phyloP scores from a whole-genome alignment of 2,113 vertebrate genomes.

The Piprites chloris region DNA sequence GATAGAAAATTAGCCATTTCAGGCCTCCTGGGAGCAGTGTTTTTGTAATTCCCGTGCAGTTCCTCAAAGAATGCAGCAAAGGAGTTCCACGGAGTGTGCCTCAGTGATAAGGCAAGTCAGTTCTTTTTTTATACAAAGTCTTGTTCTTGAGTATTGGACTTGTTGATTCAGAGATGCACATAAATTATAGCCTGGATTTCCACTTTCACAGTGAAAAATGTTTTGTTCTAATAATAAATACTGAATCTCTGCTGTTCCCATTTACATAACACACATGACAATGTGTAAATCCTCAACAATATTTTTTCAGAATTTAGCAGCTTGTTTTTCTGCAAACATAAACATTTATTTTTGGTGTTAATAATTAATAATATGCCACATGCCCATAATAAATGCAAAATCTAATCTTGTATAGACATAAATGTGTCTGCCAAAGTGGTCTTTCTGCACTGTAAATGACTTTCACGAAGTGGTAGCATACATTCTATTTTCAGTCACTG shows the following conservation, averaged over 20 bases:
- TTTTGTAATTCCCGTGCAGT: slow-evolving; percentile 1
- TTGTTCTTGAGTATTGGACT: background rate
- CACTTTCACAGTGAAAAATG: background rate
- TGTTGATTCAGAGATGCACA: background rate
- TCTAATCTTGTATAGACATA: slow-evolving; percentile 35
- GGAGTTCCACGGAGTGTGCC: background rate
- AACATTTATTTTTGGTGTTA: slow-evolving; percentile 62
- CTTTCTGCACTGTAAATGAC: slow-evolving; percentile 36
- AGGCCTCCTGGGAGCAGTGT: background rate
- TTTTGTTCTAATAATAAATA: slow-evolving; percentile 49
- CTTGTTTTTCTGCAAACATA: slow-evolving; percentile 51
- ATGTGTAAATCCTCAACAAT: slow-evolving; percentile 52
- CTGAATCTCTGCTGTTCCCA: slow-evolving; percentile 2
- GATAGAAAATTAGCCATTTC: background rate
- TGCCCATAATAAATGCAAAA: slow-evolving; percentile 48
- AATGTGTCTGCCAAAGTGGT: slow-evolving; percentile 46
- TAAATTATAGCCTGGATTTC: slow-evolving; percentile 18
- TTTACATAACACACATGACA: slow-evolving; percentile 45
- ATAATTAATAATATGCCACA: slow-evolving; percentile 60
- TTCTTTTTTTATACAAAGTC: background rate
- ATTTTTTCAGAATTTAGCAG: slow-evolving; percentile 63
- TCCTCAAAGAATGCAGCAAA: background rate
- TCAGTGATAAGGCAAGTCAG: background rate
- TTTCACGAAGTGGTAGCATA: background rate
- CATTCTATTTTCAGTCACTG: slow-evolving; percentile 20